Evolutionary conservation across 2,888 invertebrate species (phyloP), one percentile per base, ranked within the genome.

Genomic region (Pogonocherus hispidulus): DNA sequence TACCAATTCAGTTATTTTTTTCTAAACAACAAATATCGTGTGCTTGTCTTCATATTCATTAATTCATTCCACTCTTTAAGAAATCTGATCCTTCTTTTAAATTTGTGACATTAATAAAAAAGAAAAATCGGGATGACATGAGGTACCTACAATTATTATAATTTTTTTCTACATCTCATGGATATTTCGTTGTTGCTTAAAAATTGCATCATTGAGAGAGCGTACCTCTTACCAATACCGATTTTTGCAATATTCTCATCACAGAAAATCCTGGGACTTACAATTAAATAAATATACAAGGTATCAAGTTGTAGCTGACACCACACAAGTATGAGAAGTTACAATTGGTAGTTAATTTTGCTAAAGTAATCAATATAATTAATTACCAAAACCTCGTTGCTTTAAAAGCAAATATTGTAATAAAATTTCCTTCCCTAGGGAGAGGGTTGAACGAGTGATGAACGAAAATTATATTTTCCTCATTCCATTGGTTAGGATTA

Each of bases 201-300:
- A 32, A 32, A 32, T n/a, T n/a, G 32, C 11, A 32, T 11, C 32
- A 3, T 32, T 9, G 4, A 18, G 11, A 8, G 20, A 51, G n/a
- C 9, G 20, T 16, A 52, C 32, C 27, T 32, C 32, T 8, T 2
- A 16, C 51, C 23, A 52, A 32, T 16, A 1, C 32, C 22, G 32
- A 18, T 52, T 52, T 52, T 52, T 27, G 1, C 19, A 52, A 9
- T 52, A n/a, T 1, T 4, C 8, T 14, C 23, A 16, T 14, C 27
- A 51, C 9, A 27, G 18, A n/a, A 51, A 51, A 5, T 52, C 52
- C 52, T 52, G 32, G 16, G 19, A 52, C 32, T 52, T 52, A 52
- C 52, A 52, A 8, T 32, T 32, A 27, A 32, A 16, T 18, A 19
- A 11, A 52, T 35, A 22, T 52, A 52, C 52, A 52, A 32, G 18